Evolutionary conservation across 2,888 invertebrate species (phyloP).

Genomic region (Platycnemis pennipes): DNA sequence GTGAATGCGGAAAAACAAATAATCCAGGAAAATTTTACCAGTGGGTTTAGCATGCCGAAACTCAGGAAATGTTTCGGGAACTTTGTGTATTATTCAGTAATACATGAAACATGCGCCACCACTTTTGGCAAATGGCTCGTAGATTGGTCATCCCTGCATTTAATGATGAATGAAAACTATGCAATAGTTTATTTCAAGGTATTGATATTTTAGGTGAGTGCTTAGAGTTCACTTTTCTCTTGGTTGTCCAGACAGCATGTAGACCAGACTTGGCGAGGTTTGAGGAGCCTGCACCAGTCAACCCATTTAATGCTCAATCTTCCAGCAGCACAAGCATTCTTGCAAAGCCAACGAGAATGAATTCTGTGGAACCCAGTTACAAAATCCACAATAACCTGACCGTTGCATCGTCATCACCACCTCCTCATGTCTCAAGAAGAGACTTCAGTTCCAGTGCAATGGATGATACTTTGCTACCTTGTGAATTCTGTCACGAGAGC

Average conservation of each 20-base stretch:
- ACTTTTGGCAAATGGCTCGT: too few relatives aligned
- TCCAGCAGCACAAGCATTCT: not conserved
- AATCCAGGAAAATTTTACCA: too few relatives aligned
- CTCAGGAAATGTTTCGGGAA: too few relatives aligned
- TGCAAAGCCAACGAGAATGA: not conserved
- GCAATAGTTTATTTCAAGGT: too few relatives aligned
- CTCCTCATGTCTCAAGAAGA: not conserved
- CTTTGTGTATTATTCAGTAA: too few relatives aligned
- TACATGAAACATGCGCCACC: too few relatives aligned
- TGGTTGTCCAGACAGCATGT: slow-evolving; percentile 76
- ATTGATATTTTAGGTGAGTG: too few relatives aligned
- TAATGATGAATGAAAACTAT: too few relatives aligned
- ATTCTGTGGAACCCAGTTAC: not conserved
- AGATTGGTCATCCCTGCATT: too few relatives aligned
- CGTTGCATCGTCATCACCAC: not conserved
- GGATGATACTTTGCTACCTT: slow-evolving; percentile 80
- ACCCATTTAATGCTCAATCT: not conserved
- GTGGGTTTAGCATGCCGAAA: too few relatives aligned
- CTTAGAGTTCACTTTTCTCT: slow-evolving; percentile 67
- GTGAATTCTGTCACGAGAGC: slow-evolving; percentile 82
- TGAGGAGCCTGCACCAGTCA: slow-evolving; percentile 50
- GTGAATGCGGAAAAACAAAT: too few relatives aligned
- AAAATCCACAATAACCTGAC: slow-evolving; percentile 26
- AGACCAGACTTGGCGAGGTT: slow-evolving; percentile 78
- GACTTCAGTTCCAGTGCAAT: slow-evolving; percentile 26